phyloP scores from a whole-genome alignment of 2,113 vertebrate genomes.

The Megaceryle torquata region DNA sequence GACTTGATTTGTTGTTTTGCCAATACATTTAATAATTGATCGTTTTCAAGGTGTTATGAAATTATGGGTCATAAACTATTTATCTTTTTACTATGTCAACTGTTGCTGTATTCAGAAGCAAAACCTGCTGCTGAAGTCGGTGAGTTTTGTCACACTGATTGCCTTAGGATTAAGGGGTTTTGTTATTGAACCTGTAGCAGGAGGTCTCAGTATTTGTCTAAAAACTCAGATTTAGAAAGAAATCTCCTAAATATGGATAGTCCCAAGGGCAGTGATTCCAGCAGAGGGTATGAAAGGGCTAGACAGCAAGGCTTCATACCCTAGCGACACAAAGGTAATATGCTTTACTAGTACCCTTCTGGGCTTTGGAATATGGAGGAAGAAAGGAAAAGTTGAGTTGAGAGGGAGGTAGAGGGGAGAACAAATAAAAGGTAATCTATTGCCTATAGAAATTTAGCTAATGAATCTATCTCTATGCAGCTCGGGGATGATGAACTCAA shows the following conservation, averaged over 20 bases:
- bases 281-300: neutral
- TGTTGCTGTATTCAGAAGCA: neutral
- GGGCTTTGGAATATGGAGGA: neutral
- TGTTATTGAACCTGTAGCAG: neutral
- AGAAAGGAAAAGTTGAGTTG: neutral
- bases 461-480: neutral
- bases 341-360: neutral
- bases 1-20: neutral
- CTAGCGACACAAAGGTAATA: neutral
- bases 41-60: neutral
- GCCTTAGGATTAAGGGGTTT: neutral
- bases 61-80: neutral
- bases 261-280: neutral
- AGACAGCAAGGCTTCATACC: neutral
- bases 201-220: neutral
- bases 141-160: neutral
- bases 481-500: neutral
- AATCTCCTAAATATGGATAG: neutral
- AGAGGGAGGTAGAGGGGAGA: accelerated
- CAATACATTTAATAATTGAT: neutral
- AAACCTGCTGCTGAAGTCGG: neutral
- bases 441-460: neutral
- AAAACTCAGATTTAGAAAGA: neutral
- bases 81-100: neutral
- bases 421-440: neutral